Evolutionary conservation across 2,797 vertebrate genomes (phyloP).

Genomic region (Rhadinocentrus ornatus): DNA sequence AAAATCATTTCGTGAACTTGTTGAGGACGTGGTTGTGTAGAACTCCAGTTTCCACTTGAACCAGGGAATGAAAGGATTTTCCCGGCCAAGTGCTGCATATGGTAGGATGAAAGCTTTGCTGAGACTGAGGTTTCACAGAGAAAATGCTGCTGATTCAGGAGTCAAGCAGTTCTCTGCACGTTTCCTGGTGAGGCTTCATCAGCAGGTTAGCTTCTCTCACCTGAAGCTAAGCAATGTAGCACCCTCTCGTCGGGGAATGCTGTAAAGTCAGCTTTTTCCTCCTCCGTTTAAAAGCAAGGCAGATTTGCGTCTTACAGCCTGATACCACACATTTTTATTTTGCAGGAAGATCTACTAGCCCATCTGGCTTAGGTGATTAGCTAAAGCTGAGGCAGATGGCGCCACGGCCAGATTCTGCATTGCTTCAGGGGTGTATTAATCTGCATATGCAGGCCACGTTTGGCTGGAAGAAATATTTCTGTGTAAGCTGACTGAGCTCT

Average conservation of each 20-base stretch:
- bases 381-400: conserved; percentile 78
- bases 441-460: conserved; percentile 58
- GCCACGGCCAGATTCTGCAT: conserved; percentile 55
- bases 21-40: no score
- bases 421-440: conserved; percentile 69
- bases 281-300: conserved; percentile 9
- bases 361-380: conserved; percentile 82
- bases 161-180: no score
- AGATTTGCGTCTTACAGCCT: conserved; percentile 9
- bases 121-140: no score
- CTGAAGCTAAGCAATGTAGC: conserved; percentile 29
- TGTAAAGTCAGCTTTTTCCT: conserved; percentile 12
- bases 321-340: conserved; percentile 40
- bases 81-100: no score
- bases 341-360: conserved; percentile 61
- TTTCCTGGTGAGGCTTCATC: no score
- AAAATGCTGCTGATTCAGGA: conserved; percentile 42
- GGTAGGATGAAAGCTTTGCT: no score
- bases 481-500: conserved; percentile 18
- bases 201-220: no score
- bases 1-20: no score
- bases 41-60: conserved; percentile 30
- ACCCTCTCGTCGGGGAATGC: conserved; percentile 13
- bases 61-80: conserved; percentile 32
- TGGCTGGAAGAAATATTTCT: conserved; percentile 33